A percentile compares a stretch with the other conserved stretches of the same genome.
Evolutionary conservation across 2,113 vertebrate genomes (phyloP).

Genomic region (Pungitius pungitius): DNA sequence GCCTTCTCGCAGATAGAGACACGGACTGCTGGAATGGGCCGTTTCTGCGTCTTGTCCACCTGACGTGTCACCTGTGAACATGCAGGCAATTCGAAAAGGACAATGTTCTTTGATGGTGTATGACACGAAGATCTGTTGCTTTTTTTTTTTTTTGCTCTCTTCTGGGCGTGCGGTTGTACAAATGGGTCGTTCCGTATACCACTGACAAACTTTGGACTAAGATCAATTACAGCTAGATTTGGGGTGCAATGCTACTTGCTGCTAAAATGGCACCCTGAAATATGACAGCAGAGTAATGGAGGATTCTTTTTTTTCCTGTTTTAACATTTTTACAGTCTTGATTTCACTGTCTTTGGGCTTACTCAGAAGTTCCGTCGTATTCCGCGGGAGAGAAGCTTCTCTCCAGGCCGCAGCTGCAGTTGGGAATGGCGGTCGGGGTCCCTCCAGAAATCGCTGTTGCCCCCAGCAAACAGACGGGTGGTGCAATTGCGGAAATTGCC

Average conservation of each 20-base stretch:
- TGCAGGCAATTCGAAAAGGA: not conserved
- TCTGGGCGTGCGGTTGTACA: not conserved
- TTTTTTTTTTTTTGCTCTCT: not conserved
- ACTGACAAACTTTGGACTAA: too few relatives aligned
- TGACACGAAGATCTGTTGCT: not conserved
- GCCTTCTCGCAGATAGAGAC: not conserved
- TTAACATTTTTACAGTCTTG: not conserved
- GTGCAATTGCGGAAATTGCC: not conserved
- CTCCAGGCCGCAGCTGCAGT: not conserved
- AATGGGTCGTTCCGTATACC: too few relatives aligned
- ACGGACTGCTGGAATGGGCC: not conserved
- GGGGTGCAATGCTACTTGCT: not conserved
- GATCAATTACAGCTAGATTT: too few relatives aligned
- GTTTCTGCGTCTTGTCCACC: conserved; percentile 13
- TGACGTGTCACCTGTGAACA: conserved; percentile 6
- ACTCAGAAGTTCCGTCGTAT: not conserved
- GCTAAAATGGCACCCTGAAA: not conserved
- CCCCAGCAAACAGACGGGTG: not conserved
- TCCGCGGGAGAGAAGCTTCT: not conserved
- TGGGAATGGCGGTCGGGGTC: not conserved
- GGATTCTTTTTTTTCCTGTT: too few relatives aligned
- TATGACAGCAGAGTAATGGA: too few relatives aligned
- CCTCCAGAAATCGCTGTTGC: not conserved
- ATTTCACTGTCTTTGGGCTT: not conserved
- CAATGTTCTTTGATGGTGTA: not conserved